These are phyloP conservation scores for Vesta saturnalis DNA, from an alignment of 2,888 invertebrate genomes.

Conservation along the genomic window DNA sequence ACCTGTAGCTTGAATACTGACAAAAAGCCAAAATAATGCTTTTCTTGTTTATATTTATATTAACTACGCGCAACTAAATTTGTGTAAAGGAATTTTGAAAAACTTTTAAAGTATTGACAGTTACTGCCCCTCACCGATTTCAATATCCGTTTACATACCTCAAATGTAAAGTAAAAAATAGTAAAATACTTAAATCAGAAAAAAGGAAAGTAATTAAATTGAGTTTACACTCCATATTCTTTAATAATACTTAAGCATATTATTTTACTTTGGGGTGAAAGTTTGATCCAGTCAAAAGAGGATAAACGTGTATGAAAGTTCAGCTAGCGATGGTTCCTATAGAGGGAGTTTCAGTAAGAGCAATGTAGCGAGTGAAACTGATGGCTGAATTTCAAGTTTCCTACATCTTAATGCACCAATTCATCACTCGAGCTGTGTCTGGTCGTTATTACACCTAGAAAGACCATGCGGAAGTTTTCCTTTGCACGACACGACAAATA, in stretches of 20 bases:
- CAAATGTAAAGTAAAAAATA: not conserved
- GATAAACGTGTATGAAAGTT: constrained; percentile 46
- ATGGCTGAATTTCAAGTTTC: constrained; percentile 60
- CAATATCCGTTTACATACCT: no score
- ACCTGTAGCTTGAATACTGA: no score
- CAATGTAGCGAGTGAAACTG: constrained; percentile 60
- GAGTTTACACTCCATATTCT: no score
- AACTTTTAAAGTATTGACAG: no score
- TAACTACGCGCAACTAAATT: no score
- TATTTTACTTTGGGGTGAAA: constrained; percentile 32
- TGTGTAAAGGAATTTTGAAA: no score
- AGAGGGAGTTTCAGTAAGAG: constrained; percentile 41
- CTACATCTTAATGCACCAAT: constrained; percentile 59
- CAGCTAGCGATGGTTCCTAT: constrained; percentile 33
- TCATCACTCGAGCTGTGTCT: constrained; percentile 56
- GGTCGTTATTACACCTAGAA: constrained; percentile 50
- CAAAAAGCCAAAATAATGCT: no score
- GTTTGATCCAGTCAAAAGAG: constrained; percentile 33
- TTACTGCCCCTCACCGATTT: no score
- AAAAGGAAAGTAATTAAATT: not conserved
- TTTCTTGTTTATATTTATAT: no score
- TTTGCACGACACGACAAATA: constrained; percentile 35
- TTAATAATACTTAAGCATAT: not conserved
- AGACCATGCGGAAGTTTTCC: constrained; percentile 29
- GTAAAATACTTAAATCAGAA: not conserved